phyloP scores from a whole-genome alignment of 2,113 vertebrate genomes.

The Notothenia coriiceps region DNA sequence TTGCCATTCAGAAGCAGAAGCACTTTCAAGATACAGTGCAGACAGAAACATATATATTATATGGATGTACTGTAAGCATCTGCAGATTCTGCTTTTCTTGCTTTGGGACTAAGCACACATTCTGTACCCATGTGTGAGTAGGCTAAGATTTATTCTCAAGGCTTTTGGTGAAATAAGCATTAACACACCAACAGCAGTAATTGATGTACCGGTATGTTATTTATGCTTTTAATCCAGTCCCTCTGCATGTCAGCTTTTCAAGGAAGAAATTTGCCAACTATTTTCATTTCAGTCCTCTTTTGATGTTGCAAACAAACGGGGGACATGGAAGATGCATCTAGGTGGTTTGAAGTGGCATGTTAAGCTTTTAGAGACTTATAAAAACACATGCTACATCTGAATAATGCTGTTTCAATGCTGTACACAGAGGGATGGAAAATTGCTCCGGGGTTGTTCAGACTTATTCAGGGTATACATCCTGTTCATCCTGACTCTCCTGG shows the following conservation, averaged over 20 bases:
- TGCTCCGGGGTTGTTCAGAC: constrained; percentile 11
- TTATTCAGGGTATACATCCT: constrained; percentile 12
- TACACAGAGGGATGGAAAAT: neutral
- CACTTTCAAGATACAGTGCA: constrained; percentile 15
- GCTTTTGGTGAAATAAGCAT: constrained; percentile 28
- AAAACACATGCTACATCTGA: constrained; percentile 22
- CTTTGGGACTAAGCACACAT: constrained; percentile 7
- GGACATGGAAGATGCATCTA: constrained; percentile 21
- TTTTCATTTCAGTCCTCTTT: constrained; percentile 15
- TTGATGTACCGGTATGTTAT: constrained; percentile 49
- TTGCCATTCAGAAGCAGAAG: neutral
- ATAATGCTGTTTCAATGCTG: constrained; percentile 3
- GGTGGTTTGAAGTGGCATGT: constrained; percentile 25
- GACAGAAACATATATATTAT: neutral
- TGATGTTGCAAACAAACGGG: constrained; percentile 31
- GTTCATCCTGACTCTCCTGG: constrained; percentile 7
- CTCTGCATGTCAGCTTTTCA: constrained; percentile 28
- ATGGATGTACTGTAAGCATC: constrained; percentile 15
- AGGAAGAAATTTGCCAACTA: neutral
- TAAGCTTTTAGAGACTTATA: constrained; percentile 17
- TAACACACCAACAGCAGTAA: constrained; percentile 26
- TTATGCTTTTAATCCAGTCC: constrained; percentile 50
- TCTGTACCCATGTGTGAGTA: neutral
- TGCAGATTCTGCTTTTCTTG: constrained; percentile 7
- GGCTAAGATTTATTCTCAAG: constrained; percentile 6